phyloP scores from a whole-genome alignment of 2,797 vertebrate species.

The Leptoclinus maculatus region DNA sequence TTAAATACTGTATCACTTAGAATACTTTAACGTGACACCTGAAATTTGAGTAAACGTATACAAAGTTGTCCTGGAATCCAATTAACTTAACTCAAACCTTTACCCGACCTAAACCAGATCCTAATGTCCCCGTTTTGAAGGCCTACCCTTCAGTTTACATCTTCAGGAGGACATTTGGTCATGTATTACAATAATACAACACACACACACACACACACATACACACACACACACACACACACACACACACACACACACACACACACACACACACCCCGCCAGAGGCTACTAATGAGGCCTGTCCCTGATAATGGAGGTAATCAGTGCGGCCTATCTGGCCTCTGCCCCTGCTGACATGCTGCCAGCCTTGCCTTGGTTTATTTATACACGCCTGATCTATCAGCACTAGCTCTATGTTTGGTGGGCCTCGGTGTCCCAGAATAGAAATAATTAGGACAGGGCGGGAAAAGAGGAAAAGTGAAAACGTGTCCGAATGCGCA shows the following conservation, averaged over 20 bases:
- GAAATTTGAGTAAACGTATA: neutral
- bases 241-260: conserved; percentile 35
- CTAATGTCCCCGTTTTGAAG: neutral
- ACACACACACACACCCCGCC: conserved; percentile 54
- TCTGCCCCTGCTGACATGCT: conserved; percentile 77
- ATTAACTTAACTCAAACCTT: neutral
- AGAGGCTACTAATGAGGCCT: conserved; percentile 64
- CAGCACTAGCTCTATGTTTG: conserved; percentile 82
- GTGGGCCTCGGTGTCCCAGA: conserved; percentile 69
- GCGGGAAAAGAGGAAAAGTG: conserved; percentile 83
- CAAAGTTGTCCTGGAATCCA: neutral
- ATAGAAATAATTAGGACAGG: conserved; percentile 86
- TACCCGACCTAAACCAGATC: neutral
- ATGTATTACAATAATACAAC: conserved; percentile 21
- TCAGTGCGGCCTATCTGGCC: conserved; percentile 81
- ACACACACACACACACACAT: conserved; percentile 42
- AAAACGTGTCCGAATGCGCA: conserved; percentile 84
- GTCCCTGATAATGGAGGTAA: conserved; percentile 77
- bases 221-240: conserved; percentile 57
- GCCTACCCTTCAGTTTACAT: conserved; percentile 9
- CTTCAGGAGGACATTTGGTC: conserved; percentile 4
- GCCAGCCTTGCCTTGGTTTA: conserved; percentile 72
- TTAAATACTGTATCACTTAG: neutral
- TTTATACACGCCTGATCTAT: conserved; percentile 82
- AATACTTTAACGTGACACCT: neutral